Evolutionary conservation across 2,113 vertebrate species (phyloP), one percentile per base, ranked within the genome.

Genomic region (Ranitomeya variabilis): DNA sequence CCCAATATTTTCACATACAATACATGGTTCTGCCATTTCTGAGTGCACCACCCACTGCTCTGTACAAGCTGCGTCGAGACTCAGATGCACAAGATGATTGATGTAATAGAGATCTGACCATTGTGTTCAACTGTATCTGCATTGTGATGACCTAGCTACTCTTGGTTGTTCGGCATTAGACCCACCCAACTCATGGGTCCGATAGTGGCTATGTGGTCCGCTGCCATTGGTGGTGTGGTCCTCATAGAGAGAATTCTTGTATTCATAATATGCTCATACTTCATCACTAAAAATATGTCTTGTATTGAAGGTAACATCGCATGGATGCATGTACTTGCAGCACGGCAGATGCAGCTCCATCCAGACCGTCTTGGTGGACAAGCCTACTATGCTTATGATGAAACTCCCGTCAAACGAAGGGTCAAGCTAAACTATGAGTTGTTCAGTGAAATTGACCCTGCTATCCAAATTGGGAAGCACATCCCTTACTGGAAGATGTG

Each of bases 401-500:
- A 91, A 74, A 92, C 91, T 0, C 91, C 91, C 0, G 45, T 69
- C 15, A 85, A 15, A 0, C 87, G 90, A 23, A 1, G 4, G 3
- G 26, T 83, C 67, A 80, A 90, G 77, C 1, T 91, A 14, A 64
- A 78, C 37, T 15, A 91, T 7, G 83, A 91, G 77, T 82, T 92
- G 74, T 12, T 92, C 10, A 67, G 74, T 60, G 80, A 60, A 0
- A 3, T 13, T 19, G 90, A 93, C 67, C 90, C 90, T 52, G 71
- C 69, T 0, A 0, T 91, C 3, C 81, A 62, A 6, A 64, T 88
- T 6, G 92, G 92, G 83, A 91, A 88, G 0, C 86, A 45, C 73
- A 87, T 91, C 82, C 90, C 92, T 81, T 92, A 81, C 91, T 91
- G 93, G 90, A 93, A 91, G 87, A 76, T 91, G 76, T 92, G 92